Percentiles rank a stretch among this genome's conserved stretches.
Conservation (phyloP, 2,888 invertebrate genomes). For the Tanaodytes sp. region DNA sequence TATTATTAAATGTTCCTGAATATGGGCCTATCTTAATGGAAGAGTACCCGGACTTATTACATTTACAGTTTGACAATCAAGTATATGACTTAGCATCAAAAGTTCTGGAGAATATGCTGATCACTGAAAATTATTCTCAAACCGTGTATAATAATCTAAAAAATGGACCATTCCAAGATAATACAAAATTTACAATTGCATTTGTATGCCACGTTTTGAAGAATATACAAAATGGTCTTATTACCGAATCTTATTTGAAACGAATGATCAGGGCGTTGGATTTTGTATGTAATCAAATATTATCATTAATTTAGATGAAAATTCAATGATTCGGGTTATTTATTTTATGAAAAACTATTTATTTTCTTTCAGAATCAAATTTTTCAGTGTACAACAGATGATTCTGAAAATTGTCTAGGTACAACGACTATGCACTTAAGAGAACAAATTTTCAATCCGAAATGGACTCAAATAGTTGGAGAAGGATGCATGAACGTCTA, state of each 20-base stretch:
- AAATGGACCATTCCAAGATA: slow-evolving; percentile 13
- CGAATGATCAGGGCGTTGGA: slow-evolving; percentile 15
- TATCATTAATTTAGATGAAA: background rate
- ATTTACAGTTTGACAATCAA: slow-evolving; percentile 11
- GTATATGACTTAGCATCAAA: slow-evolving; percentile 17
- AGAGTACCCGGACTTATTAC: slow-evolving; percentile 10
- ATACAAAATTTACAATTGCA: slow-evolving; percentile 18
- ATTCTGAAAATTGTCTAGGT: slow-evolving; percentile 12
- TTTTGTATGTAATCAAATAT: slow-evolving; percentile 31
- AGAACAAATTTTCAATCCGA: background rate
- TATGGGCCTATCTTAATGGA: slow-evolving; percentile 12
- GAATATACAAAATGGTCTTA: background rate
- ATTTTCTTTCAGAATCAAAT: slow-evolving; percentile 17
- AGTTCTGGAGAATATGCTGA: slow-evolving; percentile 7
- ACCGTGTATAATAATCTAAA: background rate
- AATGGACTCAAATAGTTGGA: slow-evolving; percentile 13
- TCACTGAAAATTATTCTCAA: background rate
- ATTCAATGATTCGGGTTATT: no score
- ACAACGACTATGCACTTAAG: slow-evolving; percentile 1
- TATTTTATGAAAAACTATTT: background rate
- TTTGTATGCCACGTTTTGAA: slow-evolving; percentile 20
- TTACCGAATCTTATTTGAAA: slow-evolving; percentile 18
- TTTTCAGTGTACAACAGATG: background rate
- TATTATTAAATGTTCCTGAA: slow-evolving; percentile 7
- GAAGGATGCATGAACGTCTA: slow-evolving; percentile 10